phyloP scores from a whole-genome alignment of 1,140 invertebrate genomes.

The Oncopodura yosiiana region DNA sequence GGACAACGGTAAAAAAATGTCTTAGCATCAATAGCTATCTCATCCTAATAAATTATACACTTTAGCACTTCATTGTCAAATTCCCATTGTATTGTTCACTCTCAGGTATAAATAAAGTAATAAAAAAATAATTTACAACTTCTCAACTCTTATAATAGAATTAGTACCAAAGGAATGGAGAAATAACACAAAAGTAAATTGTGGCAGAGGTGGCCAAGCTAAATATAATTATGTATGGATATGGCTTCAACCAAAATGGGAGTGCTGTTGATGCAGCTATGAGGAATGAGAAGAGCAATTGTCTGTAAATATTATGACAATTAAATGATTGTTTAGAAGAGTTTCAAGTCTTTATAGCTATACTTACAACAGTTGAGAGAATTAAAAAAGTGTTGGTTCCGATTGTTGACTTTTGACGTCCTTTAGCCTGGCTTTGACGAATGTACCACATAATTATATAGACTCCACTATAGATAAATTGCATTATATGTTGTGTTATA shows the following conservation, averaged over 20 bases:
- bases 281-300: conserved; percentile 5
- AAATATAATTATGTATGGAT: conserved; percentile 11
- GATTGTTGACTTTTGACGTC: too few relatives aligned
- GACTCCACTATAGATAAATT: conserved; percentile 8
- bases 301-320: conserved; percentile 3
- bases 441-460: conserved; percentile 11
- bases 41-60: too few relatives aligned
- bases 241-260: conserved; percentile 10
- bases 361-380: conserved; percentile 10
- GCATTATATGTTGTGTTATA: too few relatives aligned
- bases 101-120: too few relatives aligned
- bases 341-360: not conserved
- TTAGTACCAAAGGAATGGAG: conserved; percentile 7
- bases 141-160: not conserved
- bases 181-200: conserved; percentile 9
- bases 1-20: too few relatives aligned
- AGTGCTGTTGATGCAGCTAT: conserved; percentile 6
- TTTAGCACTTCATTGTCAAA: too few relatives aligned
- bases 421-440: not conserved
- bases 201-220: conserved; percentile 12
- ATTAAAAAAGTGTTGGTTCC: not conserved
- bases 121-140: too few relatives aligned
- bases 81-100: too few relatives aligned
- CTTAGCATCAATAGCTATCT: too few relatives aligned
- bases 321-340: not conserved